These are phyloP conservation scores for Hyperoplus immaculatus DNA, from an alignment of 2,797 vertebrate genomes.

Conservation along the genomic window DNA sequence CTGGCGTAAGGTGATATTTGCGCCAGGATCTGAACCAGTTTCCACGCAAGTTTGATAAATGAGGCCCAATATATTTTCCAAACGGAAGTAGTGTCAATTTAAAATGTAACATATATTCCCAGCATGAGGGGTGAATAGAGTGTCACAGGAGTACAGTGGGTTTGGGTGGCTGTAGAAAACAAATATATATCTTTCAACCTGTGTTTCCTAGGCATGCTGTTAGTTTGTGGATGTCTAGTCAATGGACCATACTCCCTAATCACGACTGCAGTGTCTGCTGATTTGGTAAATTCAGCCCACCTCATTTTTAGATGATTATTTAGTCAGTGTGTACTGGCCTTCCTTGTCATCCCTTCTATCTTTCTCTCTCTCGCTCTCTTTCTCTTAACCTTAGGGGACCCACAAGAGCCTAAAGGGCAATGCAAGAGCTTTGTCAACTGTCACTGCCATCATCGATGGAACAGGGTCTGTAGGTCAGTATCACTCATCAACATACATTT, in stretches of 20 bases:
- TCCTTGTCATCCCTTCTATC: background rate
- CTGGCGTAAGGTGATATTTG: too few relatives aligned
- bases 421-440: constrained; percentile 92
- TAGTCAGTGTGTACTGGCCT: background rate
- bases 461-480: constrained; percentile 93
- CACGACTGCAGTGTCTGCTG: constrained; percentile 95
- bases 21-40: too few relatives aligned
- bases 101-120: background rate
- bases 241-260: constrained; percentile 96
- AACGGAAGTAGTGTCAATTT: background rate
- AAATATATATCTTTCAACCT: background rate
- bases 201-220: constrained; percentile 88
- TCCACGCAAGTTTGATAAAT: too few relatives aligned
- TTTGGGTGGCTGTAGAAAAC: background rate
- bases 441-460: constrained; percentile 96
- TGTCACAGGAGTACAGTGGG: background rate
- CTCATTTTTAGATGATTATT: background rate
- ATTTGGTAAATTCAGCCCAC: constrained; percentile 86
- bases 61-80: too few relatives aligned
- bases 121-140: background rate
- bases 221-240: constrained; percentile 92
- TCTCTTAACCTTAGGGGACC: constrained; percentile 87
- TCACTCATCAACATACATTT: background rate
- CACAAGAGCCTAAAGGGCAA: constrained; percentile 95
- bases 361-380: background rate